Evolutionary conservation across 1,140 invertebrate genomes (phyloP).

Genomic region (Xylocopa sonorina): DNA sequence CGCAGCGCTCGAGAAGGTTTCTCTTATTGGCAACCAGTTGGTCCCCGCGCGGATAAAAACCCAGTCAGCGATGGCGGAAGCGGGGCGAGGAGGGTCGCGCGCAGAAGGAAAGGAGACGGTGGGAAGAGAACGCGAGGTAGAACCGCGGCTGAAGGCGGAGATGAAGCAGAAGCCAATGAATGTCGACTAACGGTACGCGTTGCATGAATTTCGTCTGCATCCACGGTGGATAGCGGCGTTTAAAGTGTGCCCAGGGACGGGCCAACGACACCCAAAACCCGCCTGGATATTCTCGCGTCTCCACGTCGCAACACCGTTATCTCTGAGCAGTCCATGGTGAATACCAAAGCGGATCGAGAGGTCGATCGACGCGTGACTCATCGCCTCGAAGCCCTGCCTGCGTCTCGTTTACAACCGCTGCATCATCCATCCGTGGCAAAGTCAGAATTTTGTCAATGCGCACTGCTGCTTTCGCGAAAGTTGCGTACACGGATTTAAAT

Average conservation of each 20-base stretch:
- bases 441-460: no score
- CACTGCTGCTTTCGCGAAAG: no score
- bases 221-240: slow-evolving; percentile 24
- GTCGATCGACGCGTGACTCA: no score
- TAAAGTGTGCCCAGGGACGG: slow-evolving; percentile 4
- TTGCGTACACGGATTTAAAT: no score
- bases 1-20: slow-evolving; percentile 35
- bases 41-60: slow-evolving; percentile 30
- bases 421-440: no score
- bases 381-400: no score
- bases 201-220: slow-evolving; percentile 73
- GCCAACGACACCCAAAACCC: slow-evolving; percentile 20
- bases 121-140: slow-evolving; percentile 43
- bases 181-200: slow-evolving; percentile 76
- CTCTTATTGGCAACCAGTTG: slow-evolving; percentile 60
- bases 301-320: no score
- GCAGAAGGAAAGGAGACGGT: slow-evolving; percentile 38
- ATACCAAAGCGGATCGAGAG: no score
- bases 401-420: no score
- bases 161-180: slow-evolving; percentile 76
- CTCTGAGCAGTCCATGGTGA: no score
- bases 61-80: background rate
- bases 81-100: background rate
- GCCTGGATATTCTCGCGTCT: background rate
- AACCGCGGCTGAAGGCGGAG: slow-evolving; percentile 64